Evolutionary conservation across 1,140 invertebrate species (phyloP), one percentile per base, ranked within the genome.

Genomic region (Octopus bimaculoides): DNA sequence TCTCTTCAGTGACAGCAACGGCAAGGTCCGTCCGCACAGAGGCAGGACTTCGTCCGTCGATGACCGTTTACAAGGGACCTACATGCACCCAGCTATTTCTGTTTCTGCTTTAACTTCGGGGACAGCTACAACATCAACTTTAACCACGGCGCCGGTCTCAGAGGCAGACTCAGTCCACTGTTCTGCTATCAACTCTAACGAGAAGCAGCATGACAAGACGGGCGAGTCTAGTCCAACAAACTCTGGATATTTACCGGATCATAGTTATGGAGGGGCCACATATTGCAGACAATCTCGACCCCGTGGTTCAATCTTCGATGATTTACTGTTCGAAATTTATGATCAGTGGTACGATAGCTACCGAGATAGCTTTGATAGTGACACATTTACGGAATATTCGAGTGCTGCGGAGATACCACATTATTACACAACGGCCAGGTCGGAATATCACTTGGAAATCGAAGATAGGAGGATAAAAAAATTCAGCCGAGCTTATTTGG

Each of bases 281-380:
- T 79, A 52, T 56, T 78, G 76, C 52, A 61, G 54, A 52, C 52
- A 75, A 52, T 41, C 79, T 26, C 83, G 85, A 69, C 82, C 83
- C 10, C 83, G 85, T 41, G 82, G 83, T 8, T 90, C 89, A 0
- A 87, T 90, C 52, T 88, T 90, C 20, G 89, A 90, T 83, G 89
- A 87, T 77, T 84, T 90, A 12, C 83, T 90, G 66, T 87, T 86
- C 79, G 89, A 90, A 77, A 90, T 90, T 69, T 90, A 90, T 79
- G 88, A 90, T 77, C 83, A 88, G 5, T 90, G 88, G 88, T 85
- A 89, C 75, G 86, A 85, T 75, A 83, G 82, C 20, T 81, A 84
- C 69, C 81, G 85, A 78, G 89, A 90, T 77, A 90, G 89, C 81
- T 87, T 88, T 82, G 89, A 90, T 71, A 89, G 89, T 79, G 89